Conservation (phyloP, 2,113 vertebrate genomes). For the Conger conger region DNA sequence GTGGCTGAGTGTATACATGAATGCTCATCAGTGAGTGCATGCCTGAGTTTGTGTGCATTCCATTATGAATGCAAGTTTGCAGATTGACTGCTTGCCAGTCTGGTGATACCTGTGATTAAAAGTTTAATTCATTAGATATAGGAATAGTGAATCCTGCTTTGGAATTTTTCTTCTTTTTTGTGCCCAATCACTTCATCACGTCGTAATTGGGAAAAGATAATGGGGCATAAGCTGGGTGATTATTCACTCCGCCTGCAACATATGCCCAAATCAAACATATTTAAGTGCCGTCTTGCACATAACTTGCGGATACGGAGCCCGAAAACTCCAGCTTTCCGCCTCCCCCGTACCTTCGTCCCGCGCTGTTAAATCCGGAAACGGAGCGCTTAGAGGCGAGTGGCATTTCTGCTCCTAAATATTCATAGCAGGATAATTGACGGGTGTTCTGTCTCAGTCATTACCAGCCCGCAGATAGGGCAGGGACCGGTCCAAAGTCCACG, state of each 20-base stretch:
- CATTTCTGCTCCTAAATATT: slow-evolving; percentile 43
- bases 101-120: background rate
- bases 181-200: slow-evolving; percentile 60
- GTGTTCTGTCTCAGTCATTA: slow-evolving; percentile 46
- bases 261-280: slow-evolving; percentile 60
- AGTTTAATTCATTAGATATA: background rate
- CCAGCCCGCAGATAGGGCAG: slow-evolving; percentile 65
- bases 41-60: background rate
- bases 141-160: slow-evolving; percentile 60
- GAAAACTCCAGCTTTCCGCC: slow-evolving; percentile 34
- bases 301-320: background rate
- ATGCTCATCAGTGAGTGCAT: background rate
- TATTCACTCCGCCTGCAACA: slow-evolving; percentile 65
- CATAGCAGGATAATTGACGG: slow-evolving; percentile 71
- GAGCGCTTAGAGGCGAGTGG: slow-evolving; percentile 58
- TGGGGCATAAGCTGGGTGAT: slow-evolving; percentile 68
- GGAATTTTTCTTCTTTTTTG: slow-evolving; percentile 50
- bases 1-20: background rate
- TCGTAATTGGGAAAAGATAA: slow-evolving; percentile 73
- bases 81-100: background rate
- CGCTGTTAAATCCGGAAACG: slow-evolving; percentile 35
- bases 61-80: background rate
- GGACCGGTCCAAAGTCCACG: slow-evolving; percentile 67
- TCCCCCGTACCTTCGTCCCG: slow-evolving; percentile 53
- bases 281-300: slow-evolving; percentile 11